A percentile compares a stretch with the other conserved stretches of the same genome.
phyloP scores from a whole-genome alignment of 2,113 vertebrate species.

The Fregetta grallaria region DNA sequence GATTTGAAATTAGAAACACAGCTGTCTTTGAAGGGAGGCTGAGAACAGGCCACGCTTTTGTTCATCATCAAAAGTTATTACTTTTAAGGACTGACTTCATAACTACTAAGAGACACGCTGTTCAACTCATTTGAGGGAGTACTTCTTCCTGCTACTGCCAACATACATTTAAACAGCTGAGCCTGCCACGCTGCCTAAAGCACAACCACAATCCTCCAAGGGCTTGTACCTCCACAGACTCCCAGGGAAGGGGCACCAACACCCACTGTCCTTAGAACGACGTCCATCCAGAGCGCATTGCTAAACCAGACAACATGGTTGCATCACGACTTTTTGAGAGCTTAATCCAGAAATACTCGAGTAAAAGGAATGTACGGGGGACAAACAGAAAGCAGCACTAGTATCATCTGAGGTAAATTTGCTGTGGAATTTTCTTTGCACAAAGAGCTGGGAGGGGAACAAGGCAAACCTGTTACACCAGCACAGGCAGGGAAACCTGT shows the following conservation, averaged over 20 bases:
- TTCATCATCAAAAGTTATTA: background rate
- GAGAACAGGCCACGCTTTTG: background rate
- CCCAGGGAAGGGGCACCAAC: background rate
- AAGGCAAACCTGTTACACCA: conserved; percentile 66
- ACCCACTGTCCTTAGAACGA: background rate
- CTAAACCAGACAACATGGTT: background rate
- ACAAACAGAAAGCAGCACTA: background rate
- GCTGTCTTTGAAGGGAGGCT: background rate
- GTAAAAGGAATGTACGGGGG: background rate
- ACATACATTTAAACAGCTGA: background rate
- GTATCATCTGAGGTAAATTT: conserved; percentile 30
- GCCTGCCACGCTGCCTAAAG: conserved; percentile 11
- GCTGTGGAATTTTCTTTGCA: conserved; percentile 55
- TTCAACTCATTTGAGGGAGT: background rate
- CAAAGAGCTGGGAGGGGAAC: conserved; percentile 60
- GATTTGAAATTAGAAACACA: background rate
- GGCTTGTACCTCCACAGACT: background rate
- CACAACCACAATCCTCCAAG: background rate
- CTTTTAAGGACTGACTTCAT: background rate
- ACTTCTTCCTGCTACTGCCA: background rate
- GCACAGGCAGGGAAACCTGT: conserved; percentile 47
- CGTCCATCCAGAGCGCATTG: fast-evolving
- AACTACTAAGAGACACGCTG: background rate
- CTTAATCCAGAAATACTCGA: background rate
- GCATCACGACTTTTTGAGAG: background rate